Evolutionary conservation across 2,797 vertebrate species (phyloP), one percentile per base, ranked within the genome.

Genomic region (Sebastes cheni): DNA sequence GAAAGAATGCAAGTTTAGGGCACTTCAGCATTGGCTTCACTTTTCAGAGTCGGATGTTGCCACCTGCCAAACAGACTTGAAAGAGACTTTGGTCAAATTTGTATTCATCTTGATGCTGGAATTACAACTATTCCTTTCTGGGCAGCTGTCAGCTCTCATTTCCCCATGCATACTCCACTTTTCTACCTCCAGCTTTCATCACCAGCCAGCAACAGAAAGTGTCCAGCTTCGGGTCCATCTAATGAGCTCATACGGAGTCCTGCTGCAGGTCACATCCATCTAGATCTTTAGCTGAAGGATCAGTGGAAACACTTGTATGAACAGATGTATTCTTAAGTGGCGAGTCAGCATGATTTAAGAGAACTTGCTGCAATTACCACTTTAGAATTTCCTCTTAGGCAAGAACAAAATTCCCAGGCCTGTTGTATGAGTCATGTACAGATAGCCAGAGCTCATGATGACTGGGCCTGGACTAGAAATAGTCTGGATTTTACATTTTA

Each of bases 231-330:
- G 22, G 72, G 72, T 46, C 16, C 16, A 32, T 60, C 22, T 22
- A 67, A 32, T 81, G 79, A 81, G 46, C 56, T 56, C 58, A 70
- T 46, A 62, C 22, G 16, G 56, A 68, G 61, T 54, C 16, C 61
- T 46, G 8, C 62, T 77, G 56, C 30, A 71, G 54, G 54, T 76
- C 61, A 67, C 42, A 72, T 46, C 59, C 56, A 72, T 72, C 13
- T 12, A 32, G 22, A 56, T 64, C 14, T 46, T 74, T 23, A 68
- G 78, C 46, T 23, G 32, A 13, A 46, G 25, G 46, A 62, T 62
- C 34, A 39, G 23, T 73, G 20, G 39, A 65, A 42, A 11, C 42
- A 67, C 42, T 72, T 29, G 32, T 55, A 54, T 39, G 70, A 71
- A 60, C 79, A 72, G 30, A 76, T 25, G 60, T 25, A 60, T 67